Percentiles rank a stretch among this genome's conserved stretches.
These are phyloP conservation scores for Pardosa pseudoannulata DNA, from an alignment of 2,888 invertebrate species.

Conservation along the genomic window DNA sequence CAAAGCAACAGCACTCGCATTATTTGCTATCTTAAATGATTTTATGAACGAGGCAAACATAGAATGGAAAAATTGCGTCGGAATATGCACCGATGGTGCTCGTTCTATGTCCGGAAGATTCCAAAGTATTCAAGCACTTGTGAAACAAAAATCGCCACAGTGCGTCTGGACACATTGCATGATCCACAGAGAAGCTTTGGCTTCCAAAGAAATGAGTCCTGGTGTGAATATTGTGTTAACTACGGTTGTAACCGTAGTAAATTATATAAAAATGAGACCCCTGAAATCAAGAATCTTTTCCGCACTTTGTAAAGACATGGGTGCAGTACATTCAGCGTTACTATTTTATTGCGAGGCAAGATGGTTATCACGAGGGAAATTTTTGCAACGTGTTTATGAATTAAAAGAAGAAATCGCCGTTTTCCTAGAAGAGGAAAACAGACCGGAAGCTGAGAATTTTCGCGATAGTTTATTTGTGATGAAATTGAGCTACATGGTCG, in stretches of 20 bases:
- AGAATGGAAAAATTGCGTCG: too few relatives aligned
- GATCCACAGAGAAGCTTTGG: conserved; percentile 35
- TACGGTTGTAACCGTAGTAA: conserved; percentile 34
- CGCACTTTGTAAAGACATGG: conserved; percentile 10
- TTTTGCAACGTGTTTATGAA: conserved; percentile 10
- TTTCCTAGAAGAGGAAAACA: conserved; percentile 41
- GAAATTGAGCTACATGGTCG: conserved; percentile 54
- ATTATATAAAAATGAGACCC: conserved; percentile 36
- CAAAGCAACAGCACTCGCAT: too few relatives aligned
- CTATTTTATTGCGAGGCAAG: conserved; percentile 17
- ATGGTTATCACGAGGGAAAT: not conserved
- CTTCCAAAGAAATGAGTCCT: conserved; percentile 38
- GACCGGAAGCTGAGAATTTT: conserved; percentile 51
- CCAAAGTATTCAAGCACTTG: conserved; percentile 11
- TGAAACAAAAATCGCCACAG: conserved; percentile 1
- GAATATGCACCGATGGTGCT: too few relatives aligned
- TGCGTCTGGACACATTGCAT: conserved; percentile 22
- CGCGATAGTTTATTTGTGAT: conserved; percentile 55
- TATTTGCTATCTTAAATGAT: too few relatives aligned
- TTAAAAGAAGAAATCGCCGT: conserved; percentile 26
- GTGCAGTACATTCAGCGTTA: conserved; percentile 1
- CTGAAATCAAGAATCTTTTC: conserved; percentile 17
- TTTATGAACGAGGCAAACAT: too few relatives aligned
- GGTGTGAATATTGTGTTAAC: conserved; percentile 31
- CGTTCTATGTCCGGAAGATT: conserved; percentile 5